Conservation (phyloP, 1,140 invertebrate genomes). For the Drosophila truncata region DNA sequence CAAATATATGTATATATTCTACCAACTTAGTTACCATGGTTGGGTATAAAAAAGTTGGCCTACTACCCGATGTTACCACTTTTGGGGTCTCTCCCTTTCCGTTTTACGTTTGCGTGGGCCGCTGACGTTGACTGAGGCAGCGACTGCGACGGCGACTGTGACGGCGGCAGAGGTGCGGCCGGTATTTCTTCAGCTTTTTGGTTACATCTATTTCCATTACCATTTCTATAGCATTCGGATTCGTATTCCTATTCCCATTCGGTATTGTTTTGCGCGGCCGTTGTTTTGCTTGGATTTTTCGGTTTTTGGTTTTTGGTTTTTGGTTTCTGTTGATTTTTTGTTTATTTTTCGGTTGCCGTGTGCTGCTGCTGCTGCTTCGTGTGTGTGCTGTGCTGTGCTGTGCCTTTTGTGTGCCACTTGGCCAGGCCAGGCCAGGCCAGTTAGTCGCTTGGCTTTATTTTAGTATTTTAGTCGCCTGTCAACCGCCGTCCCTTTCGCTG, state of each 20-base stretch:
- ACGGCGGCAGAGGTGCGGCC: conserved; percentile 49
- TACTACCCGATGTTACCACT: background rate
- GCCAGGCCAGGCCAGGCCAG: conserved; percentile 58
- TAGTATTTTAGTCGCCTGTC: conserved; percentile 73
- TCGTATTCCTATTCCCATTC: conserved; percentile 36
- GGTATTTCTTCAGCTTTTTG: conserved; percentile 65
- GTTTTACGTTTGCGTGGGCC: conserved; percentile 49
- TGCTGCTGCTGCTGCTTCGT: background rate
- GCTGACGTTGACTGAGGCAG: conserved; percentile 16
- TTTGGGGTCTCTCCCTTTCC: conserved; percentile 53
- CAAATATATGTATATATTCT: background rate
- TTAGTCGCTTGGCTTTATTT: conserved; percentile 52
- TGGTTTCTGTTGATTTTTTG: conserved; percentile 36
- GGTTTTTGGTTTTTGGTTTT: conserved; percentile 58
- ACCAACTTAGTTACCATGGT: background rate
- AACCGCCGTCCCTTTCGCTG: conserved; percentile 69
- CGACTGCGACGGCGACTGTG: conserved; percentile 4
- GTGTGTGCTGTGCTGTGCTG: background rate
- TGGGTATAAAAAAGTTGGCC: conserved; percentile 22
- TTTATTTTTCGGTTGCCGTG: conserved; percentile 31
- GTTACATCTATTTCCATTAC: conserved; percentile 76
- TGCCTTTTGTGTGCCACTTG: conserved; percentile 44
- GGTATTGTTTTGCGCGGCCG: conserved; percentile 55
- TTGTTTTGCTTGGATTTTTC: conserved; percentile 63
- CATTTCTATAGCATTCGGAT: conserved; percentile 29